Percentiles rank a stretch among this genome's conserved stretches.
phyloP scores from a whole-genome alignment of 2,113 vertebrate species.

The Falco punctatus region DNA sequence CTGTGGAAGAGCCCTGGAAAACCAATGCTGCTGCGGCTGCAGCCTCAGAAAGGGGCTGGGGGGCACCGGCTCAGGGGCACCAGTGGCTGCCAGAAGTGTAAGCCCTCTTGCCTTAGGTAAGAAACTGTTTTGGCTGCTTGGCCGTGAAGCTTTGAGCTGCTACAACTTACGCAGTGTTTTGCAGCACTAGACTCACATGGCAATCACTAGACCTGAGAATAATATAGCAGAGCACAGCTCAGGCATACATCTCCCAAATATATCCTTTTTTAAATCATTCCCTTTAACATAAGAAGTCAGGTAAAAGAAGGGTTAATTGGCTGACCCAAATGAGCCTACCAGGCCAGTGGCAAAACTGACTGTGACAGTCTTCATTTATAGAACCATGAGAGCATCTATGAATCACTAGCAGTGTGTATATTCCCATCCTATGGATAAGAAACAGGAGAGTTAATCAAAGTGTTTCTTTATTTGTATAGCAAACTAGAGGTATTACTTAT shows the following conservation, averaged over 20 bases:
- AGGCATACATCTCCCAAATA: fast-evolving
- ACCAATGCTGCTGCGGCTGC: fast-evolving
- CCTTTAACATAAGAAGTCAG: neutral
- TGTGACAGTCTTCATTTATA: neutral
- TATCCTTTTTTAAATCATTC: neutral
- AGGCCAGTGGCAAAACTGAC: neutral
- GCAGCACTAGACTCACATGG: neutral
- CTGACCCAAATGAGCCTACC: neutral
- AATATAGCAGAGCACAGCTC: fast-evolving
- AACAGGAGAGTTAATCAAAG: neutral
- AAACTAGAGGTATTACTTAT: neutral
- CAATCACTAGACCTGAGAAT: neutral
- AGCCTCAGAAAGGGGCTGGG: neutral
- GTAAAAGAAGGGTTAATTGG: neutral
- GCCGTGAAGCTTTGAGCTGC: neutral
- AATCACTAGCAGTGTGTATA: neutral
- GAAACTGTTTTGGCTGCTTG: neutral
- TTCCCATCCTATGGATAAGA: neutral
- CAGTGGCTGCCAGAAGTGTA: neutral
- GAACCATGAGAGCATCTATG: neutral
- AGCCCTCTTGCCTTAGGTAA: fast-evolving
- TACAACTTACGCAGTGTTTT: neutral
- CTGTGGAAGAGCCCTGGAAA: neutral
- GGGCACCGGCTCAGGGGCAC: neutral
- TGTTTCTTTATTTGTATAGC: neutral